Evolutionary conservation across 2,113 vertebrate genomes (phyloP).

Genomic region (Odobenus rosmarus): DNA sequence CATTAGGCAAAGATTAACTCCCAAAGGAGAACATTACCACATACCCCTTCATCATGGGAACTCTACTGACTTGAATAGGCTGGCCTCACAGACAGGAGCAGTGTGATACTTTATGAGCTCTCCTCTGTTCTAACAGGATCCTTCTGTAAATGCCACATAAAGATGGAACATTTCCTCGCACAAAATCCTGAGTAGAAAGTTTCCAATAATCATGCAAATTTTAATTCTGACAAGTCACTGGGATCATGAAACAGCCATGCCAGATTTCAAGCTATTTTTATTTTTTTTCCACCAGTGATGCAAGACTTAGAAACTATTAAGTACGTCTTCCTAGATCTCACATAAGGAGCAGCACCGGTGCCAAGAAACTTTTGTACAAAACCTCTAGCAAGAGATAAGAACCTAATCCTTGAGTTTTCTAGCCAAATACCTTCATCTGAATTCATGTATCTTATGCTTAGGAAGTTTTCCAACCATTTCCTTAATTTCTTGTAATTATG

Average conservation of each 20-base stretch:
- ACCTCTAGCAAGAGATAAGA: constrained; percentile 13
- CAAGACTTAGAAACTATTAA: constrained; percentile 61
- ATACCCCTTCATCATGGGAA: constrained; percentile 35
- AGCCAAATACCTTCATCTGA: constrained; percentile 12
- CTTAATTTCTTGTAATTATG: constrained; percentile 37
- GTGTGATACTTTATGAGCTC: neutral
- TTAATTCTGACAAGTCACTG: constrained; percentile 4
- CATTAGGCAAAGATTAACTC: constrained; percentile 59
- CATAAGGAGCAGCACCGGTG: neutral
- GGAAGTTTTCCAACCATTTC: constrained; percentile 19
- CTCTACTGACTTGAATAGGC: neutral
- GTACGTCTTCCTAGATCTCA: constrained; percentile 27
- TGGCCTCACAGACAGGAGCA: neutral
- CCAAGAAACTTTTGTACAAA: constrained; percentile 18
- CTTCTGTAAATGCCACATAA: neutral
- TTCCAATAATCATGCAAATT: constrained; percentile 1
- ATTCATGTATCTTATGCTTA: neutral
- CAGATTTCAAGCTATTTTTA: constrained; percentile 29
- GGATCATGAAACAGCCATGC: neutral
- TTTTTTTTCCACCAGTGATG: constrained; percentile 33
- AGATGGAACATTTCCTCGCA: neutral
- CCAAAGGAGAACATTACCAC: constrained; percentile 22
- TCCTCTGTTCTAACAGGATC: neutral
- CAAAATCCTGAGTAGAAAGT: neutral
- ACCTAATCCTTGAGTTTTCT: neutral